Evolutionary conservation across 2,888 invertebrate genomes (phyloP), one percentile per base, ranked within the genome.

Genomic region (Heliconius ismenius): DNA sequence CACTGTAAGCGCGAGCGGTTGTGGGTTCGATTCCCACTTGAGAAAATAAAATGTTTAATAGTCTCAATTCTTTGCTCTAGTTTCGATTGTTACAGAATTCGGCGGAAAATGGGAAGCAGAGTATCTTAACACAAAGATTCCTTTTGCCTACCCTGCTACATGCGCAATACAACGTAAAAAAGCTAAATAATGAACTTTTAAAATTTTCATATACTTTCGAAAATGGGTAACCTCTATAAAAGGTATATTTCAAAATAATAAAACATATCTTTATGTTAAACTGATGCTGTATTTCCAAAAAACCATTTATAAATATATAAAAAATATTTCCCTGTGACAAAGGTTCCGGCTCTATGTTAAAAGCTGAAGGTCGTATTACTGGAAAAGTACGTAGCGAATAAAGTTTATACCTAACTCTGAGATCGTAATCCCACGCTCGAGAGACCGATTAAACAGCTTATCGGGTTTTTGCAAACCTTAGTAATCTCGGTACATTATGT

Each of bases 391-490:
- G 85, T 84, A 85, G 85, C 86, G 87, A 89, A 91, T 90, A 89
- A 90, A 89, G 89, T 91, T 91, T 87, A 87, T 90, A 91, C 88
- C 89, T 90, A 89, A 91, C 90, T 85, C 80, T 87, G 82, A 83
- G 84, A 83, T 86, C 84, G 87, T 89, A 91, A 92, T 92, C 90
- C 91, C 90, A 91, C 91, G 91, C 89, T 91, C 89, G 87, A 91
- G 84, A 89, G 89, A 86, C 83, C 86, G 85, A 88, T 90, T 88
- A 89, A 91, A 92, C 88, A 86, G 87, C 87, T 90, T 90, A 88
- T 89, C 83, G 83, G 84, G 86, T 89, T 90, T 91, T 91, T 90
- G 84, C 87, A 84, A 74, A 75, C 77, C 28, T 77, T 73, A 26
- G 43, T 73, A 70, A 58, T 70, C 58, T 49, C 49, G 49, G 69